These are phyloP conservation scores for Falco columbarius DNA, from an alignment of 2,797 vertebrate genomes.

Conservation along the genomic window DNA sequence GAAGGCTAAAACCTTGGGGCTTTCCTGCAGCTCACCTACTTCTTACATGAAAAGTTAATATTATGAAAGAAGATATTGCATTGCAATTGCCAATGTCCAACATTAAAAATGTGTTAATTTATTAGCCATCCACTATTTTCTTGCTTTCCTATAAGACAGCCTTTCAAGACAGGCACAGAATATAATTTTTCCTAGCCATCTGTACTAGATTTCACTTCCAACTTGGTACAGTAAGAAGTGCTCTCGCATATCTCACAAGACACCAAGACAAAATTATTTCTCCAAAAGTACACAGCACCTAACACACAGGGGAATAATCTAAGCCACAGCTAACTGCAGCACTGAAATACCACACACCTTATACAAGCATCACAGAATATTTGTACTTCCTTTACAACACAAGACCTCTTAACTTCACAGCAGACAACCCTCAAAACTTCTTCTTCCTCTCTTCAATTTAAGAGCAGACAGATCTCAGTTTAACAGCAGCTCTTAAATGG, in stretches of 20 bases:
- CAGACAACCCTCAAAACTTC: background rate
- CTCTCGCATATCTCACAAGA: background rate
- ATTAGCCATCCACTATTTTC: background rate
- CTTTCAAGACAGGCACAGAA: background rate
- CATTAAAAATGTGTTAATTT: background rate
- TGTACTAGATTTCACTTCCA: background rate
- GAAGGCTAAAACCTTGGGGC: background rate
- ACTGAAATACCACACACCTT: background rate
- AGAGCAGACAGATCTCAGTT: background rate
- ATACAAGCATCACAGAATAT: background rate
- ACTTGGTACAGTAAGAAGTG: background rate
- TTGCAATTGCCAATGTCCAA: background rate
- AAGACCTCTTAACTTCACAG: fast-evolving
- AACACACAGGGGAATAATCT: background rate
- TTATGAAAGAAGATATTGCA: background rate
- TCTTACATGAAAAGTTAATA: background rate
- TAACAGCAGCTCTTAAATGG: background rate
- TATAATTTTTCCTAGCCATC: background rate
- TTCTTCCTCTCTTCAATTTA: background rate
- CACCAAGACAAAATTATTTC: background rate
- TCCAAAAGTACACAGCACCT: background rate
- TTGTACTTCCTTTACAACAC: background rate
- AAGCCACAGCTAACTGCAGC: background rate
- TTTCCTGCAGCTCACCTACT: background rate
- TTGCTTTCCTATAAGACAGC: background rate